A percentile compares a stretch with the other conserved stretches of the same genome.
phyloP scores from a whole-genome alignment of 2,888 invertebrate species.

The Tiliacea citrago region DNA sequence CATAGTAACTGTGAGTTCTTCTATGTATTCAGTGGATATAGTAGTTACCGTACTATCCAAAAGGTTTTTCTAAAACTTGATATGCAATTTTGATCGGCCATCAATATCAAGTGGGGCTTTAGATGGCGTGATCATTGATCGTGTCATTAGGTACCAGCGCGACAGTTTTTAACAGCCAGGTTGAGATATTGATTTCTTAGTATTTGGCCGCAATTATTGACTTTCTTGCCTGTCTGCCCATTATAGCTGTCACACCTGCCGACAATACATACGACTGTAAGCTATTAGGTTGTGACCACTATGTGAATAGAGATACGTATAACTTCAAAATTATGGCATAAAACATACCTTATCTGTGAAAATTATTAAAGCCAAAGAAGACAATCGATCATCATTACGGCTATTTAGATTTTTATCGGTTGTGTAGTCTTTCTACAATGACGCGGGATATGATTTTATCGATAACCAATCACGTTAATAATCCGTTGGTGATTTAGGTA shows the following conservation, averaged over 20 bases:
- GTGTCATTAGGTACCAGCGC: no score
- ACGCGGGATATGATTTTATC: conserved; percentile 24
- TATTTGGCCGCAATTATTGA: background rate
- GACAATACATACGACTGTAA: background rate
- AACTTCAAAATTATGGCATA: background rate
- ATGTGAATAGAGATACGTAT: no score
- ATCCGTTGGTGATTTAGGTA: conserved; percentile 10
- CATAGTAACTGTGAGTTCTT: conserved; percentile 90
- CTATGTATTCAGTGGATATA: background rate
- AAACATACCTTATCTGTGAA: background rate
- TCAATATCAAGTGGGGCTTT: background rate
- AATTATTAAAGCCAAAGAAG: conserved; percentile 4
- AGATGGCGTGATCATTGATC: background rate
- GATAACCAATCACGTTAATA: conserved; percentile 25
- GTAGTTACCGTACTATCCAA: background rate
- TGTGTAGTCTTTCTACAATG: conserved; percentile 22
- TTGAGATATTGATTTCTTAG: background rate
- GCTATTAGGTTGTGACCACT: no score
- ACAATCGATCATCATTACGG: conserved; percentile 41
- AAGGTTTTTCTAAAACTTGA: background rate
- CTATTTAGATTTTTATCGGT: conserved; percentile 29
- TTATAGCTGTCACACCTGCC: background rate
- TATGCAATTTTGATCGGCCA: background rate
- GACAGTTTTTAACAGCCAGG: no score
- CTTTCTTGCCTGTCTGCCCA: no score